A percentile compares a stretch with the other conserved stretches of the same genome.
phyloP scores from a whole-genome alignment of 2,113 vertebrate species.

The Heterotilapia buettikoferi region DNA sequence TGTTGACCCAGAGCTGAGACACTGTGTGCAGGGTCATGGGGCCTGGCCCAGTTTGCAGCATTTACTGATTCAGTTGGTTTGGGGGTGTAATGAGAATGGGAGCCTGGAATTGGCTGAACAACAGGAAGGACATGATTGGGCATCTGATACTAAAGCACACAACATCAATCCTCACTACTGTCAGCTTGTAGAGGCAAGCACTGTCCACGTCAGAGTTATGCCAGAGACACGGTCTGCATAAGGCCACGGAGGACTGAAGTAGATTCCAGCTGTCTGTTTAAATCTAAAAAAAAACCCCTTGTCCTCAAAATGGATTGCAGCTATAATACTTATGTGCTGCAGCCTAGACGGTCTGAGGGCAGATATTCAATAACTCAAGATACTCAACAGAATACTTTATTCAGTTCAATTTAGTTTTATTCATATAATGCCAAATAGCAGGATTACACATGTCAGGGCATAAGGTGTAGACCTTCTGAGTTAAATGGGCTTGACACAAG shows the following conservation, averaged over 20 bases:
- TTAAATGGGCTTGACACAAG: not conserved
- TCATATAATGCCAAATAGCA: not conserved
- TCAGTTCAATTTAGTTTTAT: not conserved
- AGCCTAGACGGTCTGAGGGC: not conserved
- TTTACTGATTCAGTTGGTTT: constrained; percentile 7
- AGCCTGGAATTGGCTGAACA: constrained; percentile 31
- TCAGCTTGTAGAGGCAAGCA: not conserved
- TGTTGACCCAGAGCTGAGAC: not conserved
- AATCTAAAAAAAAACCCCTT: constrained; percentile 48
- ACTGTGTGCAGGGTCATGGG: not conserved
- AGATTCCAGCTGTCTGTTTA: constrained; percentile 25
- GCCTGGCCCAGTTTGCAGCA: not conserved
- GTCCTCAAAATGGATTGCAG: not conserved
- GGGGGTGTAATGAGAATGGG: constrained; percentile 34
- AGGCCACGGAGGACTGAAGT: constrained; percentile 1
- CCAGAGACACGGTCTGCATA: constrained; percentile 1
- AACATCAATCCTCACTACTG: not conserved
- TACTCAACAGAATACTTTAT: not conserved
- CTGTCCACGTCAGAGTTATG: not conserved
- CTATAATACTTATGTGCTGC: not conserved
- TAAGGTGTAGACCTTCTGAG: not conserved
- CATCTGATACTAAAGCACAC: constrained; percentile 4
- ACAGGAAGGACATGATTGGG: not conserved
- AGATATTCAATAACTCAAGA: not conserved
- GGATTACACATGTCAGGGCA: not conserved